Evolutionary conservation across 2,797 vertebrate genomes (phyloP), one percentile per base, ranked within the genome.

Genomic region (Phrynocephalus guinanensis): DNA sequence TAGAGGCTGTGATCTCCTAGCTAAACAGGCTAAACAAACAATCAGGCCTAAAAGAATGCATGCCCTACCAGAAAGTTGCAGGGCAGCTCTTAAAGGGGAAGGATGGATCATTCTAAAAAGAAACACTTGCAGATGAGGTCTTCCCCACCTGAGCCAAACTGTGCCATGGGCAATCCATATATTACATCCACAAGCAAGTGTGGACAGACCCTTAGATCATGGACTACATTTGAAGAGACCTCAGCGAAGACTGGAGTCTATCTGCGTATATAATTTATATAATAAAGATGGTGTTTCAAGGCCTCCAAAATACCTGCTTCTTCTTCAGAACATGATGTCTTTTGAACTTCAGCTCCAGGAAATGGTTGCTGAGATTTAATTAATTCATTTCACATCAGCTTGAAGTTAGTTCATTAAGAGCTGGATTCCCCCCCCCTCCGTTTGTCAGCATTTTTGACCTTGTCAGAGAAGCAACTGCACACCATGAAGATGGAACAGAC

Each of bases 401-500:
- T 52, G 18, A 38, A 66, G n/a, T 15, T 44, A 68, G 60, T 80
- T 88, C 24, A 30, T 75, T 75, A 75, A 80, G 77, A 75, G 77
- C 56, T 13, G 9, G 26, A 3, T 10, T 24, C 4, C 38, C 38
- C 73, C 50, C 22, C 50, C 56, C 3, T 3, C 18, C 18, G 5
- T 63, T 67, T 60, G 48, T 38, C 44, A 33, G 56, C 30, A n/a
- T 52, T 63, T 76, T 76, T 85, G 87, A 85, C 87, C 87, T 88
- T 88, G 87, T 88, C 87, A 88, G 75, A 66, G 68, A 85, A 81
- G 78, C 56, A 68, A 72, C 60, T 8, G n/a, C 5, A 26, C 71
- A 85, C 87, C 87, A 75, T 88, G 87, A 85, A 88, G 78, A 81
- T 66, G 78, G 71, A 85, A 56, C 44, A 84, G 83, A 81, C 87